Evolutionary conservation across 2,888 invertebrate species (phyloP), one percentile per base, ranked within the genome.

Genomic region (Hirtodrosophila trivittata): DNA sequence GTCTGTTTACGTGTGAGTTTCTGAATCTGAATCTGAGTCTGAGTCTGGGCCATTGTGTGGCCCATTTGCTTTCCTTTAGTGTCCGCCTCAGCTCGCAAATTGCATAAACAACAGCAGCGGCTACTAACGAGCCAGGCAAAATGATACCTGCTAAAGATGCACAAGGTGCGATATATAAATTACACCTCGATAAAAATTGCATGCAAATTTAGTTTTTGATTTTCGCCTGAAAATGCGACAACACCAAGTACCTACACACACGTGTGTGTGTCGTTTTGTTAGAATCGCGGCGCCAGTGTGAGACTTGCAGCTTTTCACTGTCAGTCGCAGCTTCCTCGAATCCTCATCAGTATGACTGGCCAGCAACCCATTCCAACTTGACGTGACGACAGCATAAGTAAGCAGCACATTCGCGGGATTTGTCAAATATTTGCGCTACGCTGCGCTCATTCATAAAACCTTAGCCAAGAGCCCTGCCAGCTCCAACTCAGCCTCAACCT

Each of bases 321-420:
- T 37, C 55, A 41, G 54, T 33, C 52, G 50, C 55, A 60, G 54
- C 59, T 65, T 66, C 59, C 77, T 57, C 57, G 43, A 55, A 80
- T 58, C 62, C 77, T 64, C 74, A 66, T 78, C 75, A 75, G 59
- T 51, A 64, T 80, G 77, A 67, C 80, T 68, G 68, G 62, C 73
- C 62, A 35, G 12, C 58, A 14, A 58, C 28, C 60, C 55, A 66
- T 51, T 30, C 62, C 41, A 68, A 50, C 38, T 57, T 55, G 77
- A 73, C 82, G 82, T 85, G 86, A 67, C 80, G 83, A 85, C 76
- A 80, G 69, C 74, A 55, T 74, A 71, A 71, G 70, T 80, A 83
- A 83, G 86, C 83, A 83, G 75, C 69, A 69, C 66, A 83, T 78
- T 82, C 78, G 86, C 85, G 85, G 85, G 78, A 82, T 80, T 80